Percentiles rank a stretch among this genome's conserved stretches.
These are phyloP conservation scores for Dascillus cervinus DNA, from an alignment of 2,888 invertebrate genomes.

Conservation along the genomic window DNA sequence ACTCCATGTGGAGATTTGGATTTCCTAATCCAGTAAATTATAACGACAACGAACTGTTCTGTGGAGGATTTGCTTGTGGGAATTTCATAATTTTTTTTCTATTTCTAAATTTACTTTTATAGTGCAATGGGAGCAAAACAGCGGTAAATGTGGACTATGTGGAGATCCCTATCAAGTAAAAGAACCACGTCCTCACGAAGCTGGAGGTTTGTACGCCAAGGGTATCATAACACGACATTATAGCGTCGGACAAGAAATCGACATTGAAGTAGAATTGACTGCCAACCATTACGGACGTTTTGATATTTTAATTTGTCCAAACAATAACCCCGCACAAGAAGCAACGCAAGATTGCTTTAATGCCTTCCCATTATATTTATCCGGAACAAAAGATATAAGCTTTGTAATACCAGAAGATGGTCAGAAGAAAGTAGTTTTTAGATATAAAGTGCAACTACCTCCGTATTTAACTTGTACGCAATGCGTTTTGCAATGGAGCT, in stretches of 20 bases:
- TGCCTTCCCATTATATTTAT: slow-evolving; percentile 65
- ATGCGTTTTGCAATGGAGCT: slow-evolving; percentile 90
- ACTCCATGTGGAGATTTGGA: slow-evolving; percentile 93
- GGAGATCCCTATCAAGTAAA: slow-evolving; percentile 73
- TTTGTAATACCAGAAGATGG: slow-evolving; percentile 34
- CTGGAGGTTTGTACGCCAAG: slow-evolving; percentile 78
- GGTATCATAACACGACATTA: slow-evolving; percentile 78
- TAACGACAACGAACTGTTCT: slow-evolving; percentile 89
- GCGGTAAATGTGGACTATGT: slow-evolving; percentile 82
- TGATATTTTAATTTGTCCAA: slow-evolving; percentile 77
- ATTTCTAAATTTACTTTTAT: slow-evolving; percentile 35
- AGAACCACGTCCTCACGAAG: slow-evolving; percentile 78
- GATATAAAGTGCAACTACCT: slow-evolving; percentile 71
- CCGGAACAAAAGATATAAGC: slow-evolving; percentile 58
- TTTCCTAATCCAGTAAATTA: slow-evolving; percentile 92
- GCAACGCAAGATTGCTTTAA: slow-evolving; percentile 80
- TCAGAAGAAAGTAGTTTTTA: slow-evolving; percentile 40
- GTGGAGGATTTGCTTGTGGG: slow-evolving; percentile 81
- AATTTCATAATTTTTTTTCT: slow-evolving; percentile 53
- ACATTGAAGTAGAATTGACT: slow-evolving; percentile 79
- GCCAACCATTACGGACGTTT: slow-evolving; percentile 87
- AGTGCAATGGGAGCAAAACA: slow-evolving; percentile 84
- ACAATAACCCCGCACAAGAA: slow-evolving; percentile 70
- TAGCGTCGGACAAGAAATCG: slow-evolving; percentile 78
- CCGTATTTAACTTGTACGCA: slow-evolving; percentile 78